Evolutionary conservation across 53 echinoderm and acorn worm genomes (phyloP).

Genomic region (Temnopleurus reevesii): DNA sequence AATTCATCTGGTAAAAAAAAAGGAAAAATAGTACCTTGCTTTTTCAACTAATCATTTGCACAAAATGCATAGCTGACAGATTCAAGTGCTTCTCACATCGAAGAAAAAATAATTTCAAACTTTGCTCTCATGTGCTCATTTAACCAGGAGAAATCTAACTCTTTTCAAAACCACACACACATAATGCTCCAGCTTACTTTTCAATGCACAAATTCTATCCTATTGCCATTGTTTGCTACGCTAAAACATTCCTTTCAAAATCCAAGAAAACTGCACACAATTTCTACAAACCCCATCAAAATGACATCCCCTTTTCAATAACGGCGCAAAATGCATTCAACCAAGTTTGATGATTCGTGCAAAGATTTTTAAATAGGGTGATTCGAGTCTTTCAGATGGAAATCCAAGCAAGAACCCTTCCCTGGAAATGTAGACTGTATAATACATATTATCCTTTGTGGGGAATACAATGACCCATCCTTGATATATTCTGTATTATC

Average conservation of each 20-base stretch:
- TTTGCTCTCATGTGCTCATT: not conserved
- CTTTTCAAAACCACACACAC: not conserved
- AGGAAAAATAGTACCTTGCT: not conserved
- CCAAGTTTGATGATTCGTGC: not conserved
- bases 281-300: not conserved
- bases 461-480: not conserved
- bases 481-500: not conserved
- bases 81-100: not conserved
- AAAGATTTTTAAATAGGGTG: not conserved
- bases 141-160: not conserved
- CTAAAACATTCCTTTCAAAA: not conserved
- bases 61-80: constrained; percentile 11
- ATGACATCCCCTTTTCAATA: not conserved
- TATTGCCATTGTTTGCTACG: not conserved
- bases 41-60: not conserved
- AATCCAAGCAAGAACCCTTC: not conserved
- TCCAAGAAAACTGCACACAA: not conserved
- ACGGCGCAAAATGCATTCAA: constrained; percentile 19
- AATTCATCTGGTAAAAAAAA: not conserved
- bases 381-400: not conserved
- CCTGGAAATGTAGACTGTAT: not conserved
- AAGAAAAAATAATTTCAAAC: not conserved
- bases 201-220: not conserved
- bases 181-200: not conserved
- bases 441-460: not conserved